phyloP scores from a whole-genome alignment of 2,888 invertebrate species.

The Zele albiditarsus region DNA sequence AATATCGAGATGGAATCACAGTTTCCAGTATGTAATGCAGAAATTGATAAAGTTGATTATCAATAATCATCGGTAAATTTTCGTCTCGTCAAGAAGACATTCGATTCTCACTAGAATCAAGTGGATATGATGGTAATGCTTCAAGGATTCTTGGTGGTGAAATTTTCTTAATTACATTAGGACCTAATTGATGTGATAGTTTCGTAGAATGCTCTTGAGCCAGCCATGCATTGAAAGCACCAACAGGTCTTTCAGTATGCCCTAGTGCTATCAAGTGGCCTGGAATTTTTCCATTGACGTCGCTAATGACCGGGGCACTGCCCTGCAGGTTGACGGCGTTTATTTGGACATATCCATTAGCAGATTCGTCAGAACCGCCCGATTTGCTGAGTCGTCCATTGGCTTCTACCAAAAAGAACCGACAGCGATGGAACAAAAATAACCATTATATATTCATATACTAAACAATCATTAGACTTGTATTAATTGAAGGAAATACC shows the following conservation, averaged over 20 bases:
- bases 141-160: constrained; percentile 69
- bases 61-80: not conserved
- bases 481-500: constrained; percentile 55
- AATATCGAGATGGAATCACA: not conserved
- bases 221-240: constrained; percentile 58
- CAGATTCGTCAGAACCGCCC: constrained; percentile 66
- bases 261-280: constrained; percentile 44
- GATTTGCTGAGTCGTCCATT: constrained; percentile 65
- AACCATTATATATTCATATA: not conserved
- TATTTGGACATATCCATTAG: constrained; percentile 56
- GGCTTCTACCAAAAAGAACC: constrained; percentile 55
- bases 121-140: constrained; percentile 66
- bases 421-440: constrained; percentile 3
- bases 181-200: constrained; percentile 39
- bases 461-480: not conserved
- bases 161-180: constrained; percentile 55
- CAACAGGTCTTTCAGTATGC: constrained; percentile 47
- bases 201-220: constrained; percentile 52
- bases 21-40: constrained; percentile 21
- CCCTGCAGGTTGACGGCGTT: constrained; percentile 65
- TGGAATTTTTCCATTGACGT: constrained; percentile 50
- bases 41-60: constrained; percentile 30
- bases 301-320: constrained; percentile 55
- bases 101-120: constrained; percentile 44
- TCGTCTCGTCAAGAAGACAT: constrained; percentile 48